Evolutionary conservation across 2,113 vertebrate species (phyloP).

Genomic region (Capreolus pygargus): DNA sequence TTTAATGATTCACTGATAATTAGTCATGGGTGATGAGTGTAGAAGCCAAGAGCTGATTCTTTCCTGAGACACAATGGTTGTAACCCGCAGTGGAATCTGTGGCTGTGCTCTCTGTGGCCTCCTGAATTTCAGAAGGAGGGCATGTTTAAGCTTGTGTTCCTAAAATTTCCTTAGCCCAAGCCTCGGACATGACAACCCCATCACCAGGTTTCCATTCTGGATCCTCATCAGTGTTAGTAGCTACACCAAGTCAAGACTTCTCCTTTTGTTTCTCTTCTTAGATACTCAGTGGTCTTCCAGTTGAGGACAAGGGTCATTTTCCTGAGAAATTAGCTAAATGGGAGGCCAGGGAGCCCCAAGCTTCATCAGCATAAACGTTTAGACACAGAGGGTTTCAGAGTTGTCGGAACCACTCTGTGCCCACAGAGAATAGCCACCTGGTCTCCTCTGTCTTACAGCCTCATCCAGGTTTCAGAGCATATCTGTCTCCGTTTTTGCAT

Average conservation of each 20-base stretch:
- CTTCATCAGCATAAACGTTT: not conserved
- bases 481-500: not conserved
- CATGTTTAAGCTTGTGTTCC: not conserved
- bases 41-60: not conserved
- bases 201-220: slow-evolving; percentile 8
- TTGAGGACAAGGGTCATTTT: not conserved
- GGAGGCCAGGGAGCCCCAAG: no score
- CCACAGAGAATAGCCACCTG: no score
- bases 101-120: not conserved
- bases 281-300: not conserved
- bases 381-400: not conserved
- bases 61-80: not conserved
- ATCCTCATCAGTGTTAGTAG: slow-evolving; percentile 76
- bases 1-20: slow-evolving; percentile 1
- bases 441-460: no score
- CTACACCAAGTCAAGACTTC: not conserved
- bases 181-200: not conserved
- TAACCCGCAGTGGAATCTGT: not conserved
- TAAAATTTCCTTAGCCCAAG: not conserved
- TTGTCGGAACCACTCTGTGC: not conserved
- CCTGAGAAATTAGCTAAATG: not conserved
- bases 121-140: not conserved
- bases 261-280: not conserved
- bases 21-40: not conserved
- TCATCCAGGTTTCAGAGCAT: not conserved